Evolutionary conservation across 2,113 vertebrate species (phyloP).

Genomic region (Pandion haliaetus): DNA sequence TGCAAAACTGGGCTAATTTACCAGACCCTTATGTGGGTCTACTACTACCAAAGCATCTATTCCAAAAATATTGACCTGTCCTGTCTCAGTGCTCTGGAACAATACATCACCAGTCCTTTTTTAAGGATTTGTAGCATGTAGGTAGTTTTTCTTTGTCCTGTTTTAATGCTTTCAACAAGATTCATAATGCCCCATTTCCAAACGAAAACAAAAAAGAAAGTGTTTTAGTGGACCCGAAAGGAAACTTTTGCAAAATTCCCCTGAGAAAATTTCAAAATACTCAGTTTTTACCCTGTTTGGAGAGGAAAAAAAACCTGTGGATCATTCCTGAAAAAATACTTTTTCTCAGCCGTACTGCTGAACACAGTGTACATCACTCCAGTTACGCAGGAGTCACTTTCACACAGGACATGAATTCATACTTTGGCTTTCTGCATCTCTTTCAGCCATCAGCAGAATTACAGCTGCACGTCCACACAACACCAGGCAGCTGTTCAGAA

Average conservation of each 20-base stretch:
- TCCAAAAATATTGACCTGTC: neutral
- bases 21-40: neutral
- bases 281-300: neutral
- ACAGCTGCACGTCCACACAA: neutral
- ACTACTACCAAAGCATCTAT: neutral
- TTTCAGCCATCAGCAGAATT: neutral
- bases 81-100: neutral
- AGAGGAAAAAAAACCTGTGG: neutral
- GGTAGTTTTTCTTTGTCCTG: neutral
- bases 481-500: neutral
- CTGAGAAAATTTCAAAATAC: neutral
- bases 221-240: neutral
- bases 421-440: neutral
- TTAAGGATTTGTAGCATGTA: neutral
- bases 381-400: neutral
- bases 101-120: neutral
- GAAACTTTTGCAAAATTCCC: neutral
- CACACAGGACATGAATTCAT: neutral
- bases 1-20: neutral
- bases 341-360: rapidly evolving
- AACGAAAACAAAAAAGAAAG: neutral
- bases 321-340: neutral
- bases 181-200: neutral
- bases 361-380: neutral
- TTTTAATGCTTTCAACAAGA: neutral